phyloP scores from a whole-genome alignment of 2,113 vertebrate genomes.

The Protobothrops mucrosquamatus region DNA sequence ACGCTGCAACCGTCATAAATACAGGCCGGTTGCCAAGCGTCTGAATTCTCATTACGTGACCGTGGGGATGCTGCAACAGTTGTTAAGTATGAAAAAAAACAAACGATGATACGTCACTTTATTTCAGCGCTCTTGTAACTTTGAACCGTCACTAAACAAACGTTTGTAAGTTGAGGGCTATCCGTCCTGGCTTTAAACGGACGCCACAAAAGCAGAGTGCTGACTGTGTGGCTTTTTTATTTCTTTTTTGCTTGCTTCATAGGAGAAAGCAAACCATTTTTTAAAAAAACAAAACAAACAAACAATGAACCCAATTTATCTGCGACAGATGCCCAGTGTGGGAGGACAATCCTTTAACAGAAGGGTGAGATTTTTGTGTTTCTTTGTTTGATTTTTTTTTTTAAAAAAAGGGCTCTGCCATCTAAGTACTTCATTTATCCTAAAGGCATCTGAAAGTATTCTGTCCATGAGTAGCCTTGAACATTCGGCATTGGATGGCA shows the following conservation, averaged over 20 bases:
- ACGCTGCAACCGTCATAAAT: no score
- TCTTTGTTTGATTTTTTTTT: background rate
- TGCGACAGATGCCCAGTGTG: conserved; percentile 2
- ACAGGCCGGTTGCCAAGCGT: no score
- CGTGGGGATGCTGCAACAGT: no score
- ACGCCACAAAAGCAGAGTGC: conserved; percentile 43
- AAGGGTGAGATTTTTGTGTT: background rate
- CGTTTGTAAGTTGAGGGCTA: no score
- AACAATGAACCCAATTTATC: conserved; percentile 44
- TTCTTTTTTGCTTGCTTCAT: conserved; percentile 29
- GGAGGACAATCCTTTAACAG: background rate
- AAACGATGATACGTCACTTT: no score
- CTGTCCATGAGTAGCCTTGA: background rate
- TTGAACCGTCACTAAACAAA: no score
- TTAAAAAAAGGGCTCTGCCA: conserved; percentile 16
- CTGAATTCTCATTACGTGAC: no score
- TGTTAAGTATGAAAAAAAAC: no score
- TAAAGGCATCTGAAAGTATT: background rate
- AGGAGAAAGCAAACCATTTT: conserved; percentile 47
- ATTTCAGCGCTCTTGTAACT: no score
- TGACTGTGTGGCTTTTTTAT: conserved; percentile 41
- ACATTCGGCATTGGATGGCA: background rate
- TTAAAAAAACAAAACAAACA: conserved; percentile 33
- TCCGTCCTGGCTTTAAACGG: conserved; percentile 17
- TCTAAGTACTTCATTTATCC: conserved; percentile 9